Evolutionary conservation across 1,140 invertebrate species (phyloP), one percentile per base, ranked within the genome.

Genomic region (Brachionus paranguensis): DNA sequence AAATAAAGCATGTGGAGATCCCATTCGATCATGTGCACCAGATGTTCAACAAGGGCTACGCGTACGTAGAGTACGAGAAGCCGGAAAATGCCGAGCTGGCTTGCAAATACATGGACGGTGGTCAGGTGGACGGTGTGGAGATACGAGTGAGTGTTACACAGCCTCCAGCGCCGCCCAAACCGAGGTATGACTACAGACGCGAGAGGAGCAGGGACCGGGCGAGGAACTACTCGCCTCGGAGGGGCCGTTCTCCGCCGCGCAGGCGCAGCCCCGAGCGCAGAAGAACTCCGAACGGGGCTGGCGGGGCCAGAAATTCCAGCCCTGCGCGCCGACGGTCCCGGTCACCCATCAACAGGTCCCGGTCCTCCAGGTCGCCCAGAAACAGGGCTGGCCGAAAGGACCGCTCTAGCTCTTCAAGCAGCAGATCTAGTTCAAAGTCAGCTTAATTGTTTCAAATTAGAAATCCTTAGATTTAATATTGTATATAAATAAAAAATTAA

Each of bases 51-150:
- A 91, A 94, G 33, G 95, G 96, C 14, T 95, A 95, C 91, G 95
- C 95, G 7, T 98, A 98, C 89, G 93, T 99, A 7, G 96, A 99
- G 87, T 99, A 94, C 90, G 93, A 93, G 85, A 96, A 93, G 84
- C 90, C 95, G 1, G 96, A 98, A 86, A 96, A 98, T 89, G 96
- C 96, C 43, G 96, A 98, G 89, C 96, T 96, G 90, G 97, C 97
- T 0, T 95, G 98, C 93, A 98, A 98, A 89, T 95, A 98, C 86
- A 99, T 99, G 97, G 96, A 99, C 91, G 97, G 97, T 89, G 97
- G 94, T 83, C 91, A 92, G 87, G 91, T 92, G 86, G 91, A 92
- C 91, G 96, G 96, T 17, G 95, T 97, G 88, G 96, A 97, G 91
- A 95, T 98, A 64, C 96, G 94, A 27, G 95, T 94, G 45, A 95